Conservation (phyloP, 2,113 vertebrate species). For the Syngnathus floridae region DNA sequence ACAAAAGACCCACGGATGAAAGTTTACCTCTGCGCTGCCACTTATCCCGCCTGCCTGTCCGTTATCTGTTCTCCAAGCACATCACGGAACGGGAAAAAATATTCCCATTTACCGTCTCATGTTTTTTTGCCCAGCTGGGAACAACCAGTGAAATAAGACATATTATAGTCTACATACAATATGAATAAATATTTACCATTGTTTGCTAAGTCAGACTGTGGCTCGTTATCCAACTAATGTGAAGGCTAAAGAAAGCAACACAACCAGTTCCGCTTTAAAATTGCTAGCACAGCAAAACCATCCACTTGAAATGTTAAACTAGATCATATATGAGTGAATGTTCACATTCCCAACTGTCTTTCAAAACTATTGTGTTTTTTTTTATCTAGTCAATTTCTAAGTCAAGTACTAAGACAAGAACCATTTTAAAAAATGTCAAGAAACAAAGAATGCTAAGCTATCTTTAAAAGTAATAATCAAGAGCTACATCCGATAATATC, state of each 20-base stretch:
- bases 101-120: neutral
- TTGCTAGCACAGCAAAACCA: no score
- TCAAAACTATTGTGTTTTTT: no score
- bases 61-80: neutral
- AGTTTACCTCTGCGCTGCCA: neutral
- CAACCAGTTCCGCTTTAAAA: no score
- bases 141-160: neutral
- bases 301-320: no score
- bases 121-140: neutral
- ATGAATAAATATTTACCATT: neutral
- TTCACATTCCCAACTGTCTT: no score
- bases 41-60: neutral
- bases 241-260: no score
- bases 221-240: no score
- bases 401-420: no score
- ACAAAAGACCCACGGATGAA: neutral
- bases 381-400: no score
- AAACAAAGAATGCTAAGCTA: no score
- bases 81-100: neutral
- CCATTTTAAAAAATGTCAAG: no score
- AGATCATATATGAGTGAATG: no score
- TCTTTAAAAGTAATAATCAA: neutral
- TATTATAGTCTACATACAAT: neutral
- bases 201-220: neutral
- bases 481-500: neutral